Conservation (phyloP, 2,113 vertebrate species). For the Psittacus erithacus region DNA sequence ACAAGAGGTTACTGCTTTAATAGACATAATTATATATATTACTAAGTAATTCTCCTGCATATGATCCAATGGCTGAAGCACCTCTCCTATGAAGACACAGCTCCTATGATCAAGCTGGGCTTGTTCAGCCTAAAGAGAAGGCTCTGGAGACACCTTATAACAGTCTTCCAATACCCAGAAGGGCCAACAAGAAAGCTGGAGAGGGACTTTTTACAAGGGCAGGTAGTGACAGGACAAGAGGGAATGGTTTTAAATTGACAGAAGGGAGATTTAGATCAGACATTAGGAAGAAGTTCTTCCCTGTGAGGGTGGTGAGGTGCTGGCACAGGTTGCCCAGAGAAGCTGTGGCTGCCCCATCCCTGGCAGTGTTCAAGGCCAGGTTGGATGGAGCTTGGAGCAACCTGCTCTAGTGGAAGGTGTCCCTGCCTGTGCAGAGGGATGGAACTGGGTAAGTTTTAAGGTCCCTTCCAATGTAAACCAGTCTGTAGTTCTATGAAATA, state of each 20-base stretch:
- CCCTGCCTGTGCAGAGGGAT: neutral
- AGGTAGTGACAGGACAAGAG: neutral
- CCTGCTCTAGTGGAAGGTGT: neutral
- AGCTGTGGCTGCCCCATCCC: neutral
- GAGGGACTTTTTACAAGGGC: neutral
- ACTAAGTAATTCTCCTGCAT: neutral
- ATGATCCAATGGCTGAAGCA: neutral
- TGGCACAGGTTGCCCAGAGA: neutral
- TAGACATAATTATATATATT: neutral
- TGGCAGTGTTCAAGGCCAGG: neutral
- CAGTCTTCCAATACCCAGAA: neutral
- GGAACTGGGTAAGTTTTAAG: neutral
- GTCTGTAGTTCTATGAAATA: neutral
- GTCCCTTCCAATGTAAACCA: neutral
- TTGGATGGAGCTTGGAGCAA: neutral
- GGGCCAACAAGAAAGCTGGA: neutral
- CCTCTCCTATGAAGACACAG: neutral
- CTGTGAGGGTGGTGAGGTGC: neutral
- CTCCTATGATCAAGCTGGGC: neutral
- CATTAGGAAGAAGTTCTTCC: neutral
- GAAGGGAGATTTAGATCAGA: neutral
- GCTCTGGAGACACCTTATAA: neutral
- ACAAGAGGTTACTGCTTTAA: neutral
- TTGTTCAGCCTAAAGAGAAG: neutral
- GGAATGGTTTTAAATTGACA: neutral